A percentile compares a stretch with the other conserved stretches of the same genome.
Evolutionary conservation across 2,797 vertebrate species (phyloP).

Genomic region (Platalea minor): DNA sequence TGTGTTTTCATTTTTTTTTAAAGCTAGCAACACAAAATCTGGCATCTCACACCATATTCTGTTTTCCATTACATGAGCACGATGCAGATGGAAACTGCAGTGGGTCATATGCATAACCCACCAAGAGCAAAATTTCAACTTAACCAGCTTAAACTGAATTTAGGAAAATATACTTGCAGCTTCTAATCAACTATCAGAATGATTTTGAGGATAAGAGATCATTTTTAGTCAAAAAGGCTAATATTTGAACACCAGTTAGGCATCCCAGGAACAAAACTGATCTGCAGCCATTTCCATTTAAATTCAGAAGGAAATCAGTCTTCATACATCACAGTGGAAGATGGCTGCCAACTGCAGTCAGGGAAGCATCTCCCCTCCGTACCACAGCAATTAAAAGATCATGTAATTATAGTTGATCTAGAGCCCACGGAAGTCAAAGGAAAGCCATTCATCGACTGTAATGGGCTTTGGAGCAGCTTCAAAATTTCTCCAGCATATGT

Average conservation of each 20-base stretch:
- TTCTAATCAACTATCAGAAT: neutral
- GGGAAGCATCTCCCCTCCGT: neutral
- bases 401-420: slow-evolving; percentile 18
- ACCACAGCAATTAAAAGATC: slow-evolving; percentile 49
- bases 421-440: neutral
- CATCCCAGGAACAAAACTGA: neutral
- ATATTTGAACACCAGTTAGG: neutral
- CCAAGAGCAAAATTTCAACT: neutral
- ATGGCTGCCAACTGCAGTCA: slow-evolving; percentile 23
- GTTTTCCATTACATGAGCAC: neutral
- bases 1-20: neutral
- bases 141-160: neutral
- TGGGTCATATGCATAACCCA: neutral
- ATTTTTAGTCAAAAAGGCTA: neutral
- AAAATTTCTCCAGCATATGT: neutral
- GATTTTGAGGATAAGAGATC: neutral
- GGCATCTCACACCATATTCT: neutral
- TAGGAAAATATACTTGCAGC: neutral
- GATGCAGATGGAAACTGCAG: neutral
- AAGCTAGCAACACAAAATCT: neutral
- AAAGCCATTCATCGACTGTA: slow-evolving; percentile 1
- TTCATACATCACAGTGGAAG: neutral
- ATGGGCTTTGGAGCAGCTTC: slow-evolving; percentile 25
- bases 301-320: neutral
- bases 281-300: neutral